phyloP scores from a whole-genome alignment of 2,113 vertebrate species.

The Serilophus lunatus region DNA sequence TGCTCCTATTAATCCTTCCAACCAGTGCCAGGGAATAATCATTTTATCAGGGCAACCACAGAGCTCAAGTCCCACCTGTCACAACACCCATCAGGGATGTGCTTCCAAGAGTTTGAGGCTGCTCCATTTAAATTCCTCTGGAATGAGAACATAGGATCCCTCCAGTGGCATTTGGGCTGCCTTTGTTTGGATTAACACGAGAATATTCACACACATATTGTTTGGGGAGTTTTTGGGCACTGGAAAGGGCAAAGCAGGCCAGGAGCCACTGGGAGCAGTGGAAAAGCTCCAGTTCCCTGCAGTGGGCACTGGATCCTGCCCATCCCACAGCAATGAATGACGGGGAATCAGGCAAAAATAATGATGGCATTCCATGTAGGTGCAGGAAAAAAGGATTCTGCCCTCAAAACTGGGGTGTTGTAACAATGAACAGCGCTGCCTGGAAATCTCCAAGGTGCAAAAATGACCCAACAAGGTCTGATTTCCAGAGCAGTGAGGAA shows the following conservation, averaged over 20 bases:
- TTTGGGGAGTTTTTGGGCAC: slow-evolving; percentile 32
- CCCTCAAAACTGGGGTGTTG: neutral
- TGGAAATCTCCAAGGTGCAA: neutral
- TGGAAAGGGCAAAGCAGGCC: neutral
- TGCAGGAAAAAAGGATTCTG: neutral
- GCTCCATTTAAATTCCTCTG: slow-evolving; percentile 25
- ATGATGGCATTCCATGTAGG: neutral
- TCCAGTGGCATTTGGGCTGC: neutral
- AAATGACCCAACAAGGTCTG: neutral
- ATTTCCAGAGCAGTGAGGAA: neutral
- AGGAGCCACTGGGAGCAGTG: slow-evolving; percentile 4
- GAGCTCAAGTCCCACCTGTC: slow-evolving; percentile 54
- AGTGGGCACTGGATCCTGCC: slow-evolving; percentile 19
- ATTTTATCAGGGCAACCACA: slow-evolving; percentile 10
- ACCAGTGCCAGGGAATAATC: neutral
- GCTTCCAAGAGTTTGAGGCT: slow-evolving; percentile 7
- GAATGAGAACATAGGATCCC: slow-evolving; percentile 41
- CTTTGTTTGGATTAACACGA: slow-evolving; percentile 49
- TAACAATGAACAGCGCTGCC: neutral
- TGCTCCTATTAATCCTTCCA: neutral
- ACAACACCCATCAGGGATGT: slow-evolving; percentile 21
- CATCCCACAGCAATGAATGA: neutral
- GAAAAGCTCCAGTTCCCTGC: slow-evolving; percentile 41
- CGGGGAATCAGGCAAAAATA: neutral
- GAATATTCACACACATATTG: neutral